phyloP scores from a whole-genome alignment of 2,113 vertebrate genomes.

The Lipophrys pholis region DNA sequence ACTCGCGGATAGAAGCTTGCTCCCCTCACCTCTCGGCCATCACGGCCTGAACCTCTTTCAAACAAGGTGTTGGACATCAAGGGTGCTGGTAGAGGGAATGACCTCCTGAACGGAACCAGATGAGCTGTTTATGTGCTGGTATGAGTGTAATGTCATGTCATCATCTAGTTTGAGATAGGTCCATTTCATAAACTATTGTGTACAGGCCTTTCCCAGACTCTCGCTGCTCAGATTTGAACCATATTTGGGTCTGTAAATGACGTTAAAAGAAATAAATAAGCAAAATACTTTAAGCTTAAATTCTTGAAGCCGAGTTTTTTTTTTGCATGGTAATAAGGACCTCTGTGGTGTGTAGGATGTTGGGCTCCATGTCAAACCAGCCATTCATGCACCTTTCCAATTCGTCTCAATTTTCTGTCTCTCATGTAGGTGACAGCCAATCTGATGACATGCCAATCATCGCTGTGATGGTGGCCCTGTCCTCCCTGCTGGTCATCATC shows the following conservation, averaged over 20 bases:
- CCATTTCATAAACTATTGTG: not conserved
- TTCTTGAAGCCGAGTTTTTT: too few species aligned
- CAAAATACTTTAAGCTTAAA: not conserved
- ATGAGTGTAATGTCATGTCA: not conserved
- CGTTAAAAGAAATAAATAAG: not conserved
- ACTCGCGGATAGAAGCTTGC: too few species aligned
- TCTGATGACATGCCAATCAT: conserved; percentile 93
- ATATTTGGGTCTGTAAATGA: not conserved
- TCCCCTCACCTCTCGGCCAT: too few species aligned
- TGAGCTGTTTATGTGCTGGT: not conserved
- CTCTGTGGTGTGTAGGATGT: too few species aligned
- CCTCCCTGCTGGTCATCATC: conserved; percentile 95
- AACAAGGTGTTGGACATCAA: too few species aligned
- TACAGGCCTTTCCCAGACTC: not conserved
- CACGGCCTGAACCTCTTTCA: too few species aligned
- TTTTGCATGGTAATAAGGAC: too few species aligned
- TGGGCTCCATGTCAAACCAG: too few species aligned
- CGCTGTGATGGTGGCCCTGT: conserved; percentile 96
- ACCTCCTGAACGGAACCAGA: not conserved
- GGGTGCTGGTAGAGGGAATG: too few species aligned
- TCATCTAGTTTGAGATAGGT: not conserved
- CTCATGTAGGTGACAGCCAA: conserved; percentile 37
- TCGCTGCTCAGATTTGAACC: not conserved
- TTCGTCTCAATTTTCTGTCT: not conserved
- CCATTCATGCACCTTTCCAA: not conserved